Evolutionary conservation across 2,888 invertebrate genomes (phyloP).

Genomic region (Diarsia rubi): DNA sequence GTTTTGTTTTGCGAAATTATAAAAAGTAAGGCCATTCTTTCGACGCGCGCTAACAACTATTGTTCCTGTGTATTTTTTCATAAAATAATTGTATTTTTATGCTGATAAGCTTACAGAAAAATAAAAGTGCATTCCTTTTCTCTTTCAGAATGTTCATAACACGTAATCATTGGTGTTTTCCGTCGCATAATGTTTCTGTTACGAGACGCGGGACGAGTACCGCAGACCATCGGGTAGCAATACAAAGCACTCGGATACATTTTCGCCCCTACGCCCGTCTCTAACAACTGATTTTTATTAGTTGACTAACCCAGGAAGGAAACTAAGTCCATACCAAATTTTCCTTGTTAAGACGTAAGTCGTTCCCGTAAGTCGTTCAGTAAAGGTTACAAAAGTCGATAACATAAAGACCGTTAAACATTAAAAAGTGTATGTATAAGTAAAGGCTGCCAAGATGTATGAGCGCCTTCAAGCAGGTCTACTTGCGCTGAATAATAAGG

Average conservation of each 20-base stretch:
- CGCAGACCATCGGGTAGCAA: background rate
- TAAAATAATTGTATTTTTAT: slow-evolving; percentile 30
- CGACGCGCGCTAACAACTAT: slow-evolving; percentile 41
- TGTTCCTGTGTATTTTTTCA: slow-evolving; percentile 46
- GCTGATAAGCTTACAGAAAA: slow-evolving; percentile 40
- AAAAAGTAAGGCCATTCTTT: slow-evolving; percentile 64
- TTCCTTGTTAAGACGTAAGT: too few species aligned
- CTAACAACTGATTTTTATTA: slow-evolving; percentile 45
- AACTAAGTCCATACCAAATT: slow-evolving; percentile 39
- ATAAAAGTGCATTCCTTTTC: slow-evolving; percentile 39
- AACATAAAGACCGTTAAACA: slow-evolving; percentile 39
- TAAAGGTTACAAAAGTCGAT: slow-evolving; percentile 52
- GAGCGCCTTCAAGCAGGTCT: slow-evolving; percentile 53
- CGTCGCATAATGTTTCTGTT: background rate
- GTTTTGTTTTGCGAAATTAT: slow-evolving; percentile 73
- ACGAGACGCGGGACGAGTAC: background rate
- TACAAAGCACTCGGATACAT: background rate
- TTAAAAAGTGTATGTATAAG: slow-evolving; percentile 47
- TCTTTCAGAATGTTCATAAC: slow-evolving; percentile 4
- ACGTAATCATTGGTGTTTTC: slow-evolving; percentile 10
- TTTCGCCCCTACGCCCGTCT: background rate
- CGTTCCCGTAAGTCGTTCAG: slow-evolving; percentile 23
- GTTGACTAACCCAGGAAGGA: slow-evolving; percentile 36
- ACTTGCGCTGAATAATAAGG: slow-evolving; percentile 59
- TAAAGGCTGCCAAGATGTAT: slow-evolving; percentile 45